A percentile compares a stretch with the other conserved stretches of the same genome.
These are phyloP conservation scores for Turnix velox DNA, from an alignment of 2,113 vertebrate genomes.

Conservation along the genomic window DNA sequence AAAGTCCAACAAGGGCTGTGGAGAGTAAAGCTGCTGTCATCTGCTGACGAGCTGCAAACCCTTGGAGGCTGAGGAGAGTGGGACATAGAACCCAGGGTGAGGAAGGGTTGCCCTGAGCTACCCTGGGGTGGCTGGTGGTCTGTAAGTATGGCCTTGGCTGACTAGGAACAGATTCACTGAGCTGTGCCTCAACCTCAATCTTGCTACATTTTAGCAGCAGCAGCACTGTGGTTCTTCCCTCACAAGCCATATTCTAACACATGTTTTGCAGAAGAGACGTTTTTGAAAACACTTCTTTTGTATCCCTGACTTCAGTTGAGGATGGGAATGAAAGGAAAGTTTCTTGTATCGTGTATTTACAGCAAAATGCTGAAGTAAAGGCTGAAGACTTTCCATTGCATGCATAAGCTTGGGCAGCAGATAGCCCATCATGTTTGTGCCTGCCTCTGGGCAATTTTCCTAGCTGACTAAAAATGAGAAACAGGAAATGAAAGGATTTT, in stretches of 20 bases:
- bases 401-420: background rate
- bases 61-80: background rate
- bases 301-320: background rate
- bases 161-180: background rate
- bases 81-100: background rate
- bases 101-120: background rate
- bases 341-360: background rate
- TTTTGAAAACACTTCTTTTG: background rate
- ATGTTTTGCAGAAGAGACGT: background rate
- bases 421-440: background rate
- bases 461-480: background rate
- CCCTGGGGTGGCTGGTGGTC: background rate
- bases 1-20: background rate
- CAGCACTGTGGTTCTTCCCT: background rate
- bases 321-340: background rate
- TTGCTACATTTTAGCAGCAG: background rate
- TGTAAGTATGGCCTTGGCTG: background rate
- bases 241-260: background rate
- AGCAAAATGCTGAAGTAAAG: too few species aligned
- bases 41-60: background rate
- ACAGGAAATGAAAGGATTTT: background rate
- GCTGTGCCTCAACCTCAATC: background rate
- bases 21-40: background rate
- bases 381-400: background rate
- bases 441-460: background rate